Evolutionary conservation across 2,888 invertebrate genomes (phyloP).

Genomic region (Cheilosia grossa): DNA sequence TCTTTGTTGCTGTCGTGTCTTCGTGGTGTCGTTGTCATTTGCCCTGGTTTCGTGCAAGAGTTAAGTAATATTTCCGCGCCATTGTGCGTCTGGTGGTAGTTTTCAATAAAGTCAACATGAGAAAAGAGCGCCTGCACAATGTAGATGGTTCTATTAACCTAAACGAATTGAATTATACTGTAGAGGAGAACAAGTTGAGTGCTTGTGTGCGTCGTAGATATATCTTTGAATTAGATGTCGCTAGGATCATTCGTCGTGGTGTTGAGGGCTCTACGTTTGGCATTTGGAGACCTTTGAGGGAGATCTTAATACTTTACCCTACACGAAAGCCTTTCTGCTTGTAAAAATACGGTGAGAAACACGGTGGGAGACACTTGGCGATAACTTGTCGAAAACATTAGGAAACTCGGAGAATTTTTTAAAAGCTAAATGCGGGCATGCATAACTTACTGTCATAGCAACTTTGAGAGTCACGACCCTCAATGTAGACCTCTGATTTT

Average conservation of each 20-base stretch:
- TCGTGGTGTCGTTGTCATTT: slow-evolving; percentile 64
- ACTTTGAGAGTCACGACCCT: too few species aligned
- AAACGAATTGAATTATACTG: slow-evolving; percentile 45
- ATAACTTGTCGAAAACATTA: too few species aligned
- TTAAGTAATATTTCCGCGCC: slow-evolving; percentile 73
- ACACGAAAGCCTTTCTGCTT: too few species aligned
- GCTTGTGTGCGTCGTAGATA: slow-evolving; percentile 30
- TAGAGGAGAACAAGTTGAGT: slow-evolving; percentile 30
- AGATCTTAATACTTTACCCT: too few species aligned
- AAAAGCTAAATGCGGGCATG: too few species aligned
- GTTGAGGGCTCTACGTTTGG: background rate
- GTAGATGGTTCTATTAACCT: slow-evolving; percentile 55
- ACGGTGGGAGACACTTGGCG: too few species aligned
- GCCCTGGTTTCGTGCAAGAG: slow-evolving; percentile 64
- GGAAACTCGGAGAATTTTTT: too few species aligned
- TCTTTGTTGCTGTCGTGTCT: slow-evolving; percentile 24
- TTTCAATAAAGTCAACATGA: slow-evolving; percentile 42
- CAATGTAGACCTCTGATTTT: too few species aligned
- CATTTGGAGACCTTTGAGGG: too few species aligned
- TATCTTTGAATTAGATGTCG: background rate
- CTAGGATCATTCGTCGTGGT: background rate
- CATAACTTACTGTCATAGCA: too few species aligned
- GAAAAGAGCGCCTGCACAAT: slow-evolving; percentile 1
- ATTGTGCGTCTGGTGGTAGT: slow-evolving; percentile 69
- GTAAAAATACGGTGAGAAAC: too few species aligned